Percentiles rank a stretch among this genome's conserved stretches.
Evolutionary conservation across 2,888 invertebrate species (phyloP).

Genomic region (Platynereis dumerilii): DNA sequence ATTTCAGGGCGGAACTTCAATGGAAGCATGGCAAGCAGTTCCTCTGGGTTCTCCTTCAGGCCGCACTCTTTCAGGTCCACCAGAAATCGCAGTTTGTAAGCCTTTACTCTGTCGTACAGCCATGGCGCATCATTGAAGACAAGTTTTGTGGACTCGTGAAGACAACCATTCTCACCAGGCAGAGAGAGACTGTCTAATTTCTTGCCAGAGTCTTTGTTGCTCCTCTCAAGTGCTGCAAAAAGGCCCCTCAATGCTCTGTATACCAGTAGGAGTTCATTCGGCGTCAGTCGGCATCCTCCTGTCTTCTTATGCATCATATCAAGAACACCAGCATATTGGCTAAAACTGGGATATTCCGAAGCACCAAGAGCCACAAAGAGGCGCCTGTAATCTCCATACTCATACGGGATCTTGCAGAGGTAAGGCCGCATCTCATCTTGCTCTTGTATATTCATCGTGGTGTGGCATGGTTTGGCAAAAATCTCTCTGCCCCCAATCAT

Average conservation of each 20-base stretch:
- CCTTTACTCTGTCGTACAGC: slow-evolving; percentile 33
- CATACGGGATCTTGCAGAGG: slow-evolving; percentile 38
- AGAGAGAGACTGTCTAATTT: slow-evolving; percentile 22
- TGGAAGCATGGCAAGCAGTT: slow-evolving; percentile 33
- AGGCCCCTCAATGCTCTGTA: slow-evolving; percentile 36
- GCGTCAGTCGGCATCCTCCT: slow-evolving; percentile 27
- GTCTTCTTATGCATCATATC: slow-evolving; percentile 27
- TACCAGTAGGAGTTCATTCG: slow-evolving; percentile 35
- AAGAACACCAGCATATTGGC: slow-evolving; percentile 40
- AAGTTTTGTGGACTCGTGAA: slow-evolving; percentile 27
- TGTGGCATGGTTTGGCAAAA: slow-evolving; percentile 34
- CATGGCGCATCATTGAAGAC: slow-evolving; percentile 38
- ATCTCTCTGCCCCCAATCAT: slow-evolving; percentile 29
- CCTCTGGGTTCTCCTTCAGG: slow-evolving; percentile 24
- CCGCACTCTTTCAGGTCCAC: slow-evolving; percentile 32
- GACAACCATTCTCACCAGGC: slow-evolving; percentile 30
- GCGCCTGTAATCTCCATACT: slow-evolving; percentile 35
- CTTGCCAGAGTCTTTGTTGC: slow-evolving; percentile 17
- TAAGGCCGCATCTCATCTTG: slow-evolving; percentile 41
- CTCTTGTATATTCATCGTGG: slow-evolving; percentile 35
- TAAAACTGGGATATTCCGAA: slow-evolving; percentile 30
- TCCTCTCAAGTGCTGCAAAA: slow-evolving; percentile 18
- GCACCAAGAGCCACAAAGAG: slow-evolving; percentile 42
- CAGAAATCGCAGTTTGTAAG: slow-evolving; percentile 32
- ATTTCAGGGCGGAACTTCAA: slow-evolving; percentile 32